Evolutionary conservation across 2,888 invertebrate genomes (phyloP), one percentile per base, ranked within the genome.

Genomic region (Caenorhabditis sp.): DNA sequence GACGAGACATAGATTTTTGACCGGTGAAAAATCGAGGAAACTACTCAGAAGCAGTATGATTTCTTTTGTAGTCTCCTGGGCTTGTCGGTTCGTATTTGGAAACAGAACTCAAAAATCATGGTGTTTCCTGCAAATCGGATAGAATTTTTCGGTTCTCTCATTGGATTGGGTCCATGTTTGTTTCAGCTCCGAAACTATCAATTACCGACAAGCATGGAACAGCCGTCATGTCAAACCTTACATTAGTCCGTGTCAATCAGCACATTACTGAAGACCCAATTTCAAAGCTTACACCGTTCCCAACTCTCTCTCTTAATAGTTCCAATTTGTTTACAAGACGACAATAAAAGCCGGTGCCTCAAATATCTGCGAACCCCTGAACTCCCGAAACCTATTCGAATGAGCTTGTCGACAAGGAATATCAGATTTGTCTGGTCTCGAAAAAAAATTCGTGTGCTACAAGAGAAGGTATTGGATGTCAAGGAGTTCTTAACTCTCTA

Each of bases 381-480:
- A 14, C 2, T 26, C 8, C 24, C 26, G 63, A 47, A 12, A 14
- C 26, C 0, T 5, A 54, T 26, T 16, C 54, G 1, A 14, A 26
- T 26, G 54, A 54, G 19, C 44, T 63, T 7, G 44, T 5, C 14
- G 44, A 63, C 10, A 63, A 16, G 3, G 63, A 63, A 44, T 63
- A 47, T 28, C 2, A 47, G 22, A 44, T 63, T 28, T 63, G 63
- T 26, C 1, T 28, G 3, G 28, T 0, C 16, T n/a, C 1, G 44
- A 44, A 2, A n/a, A 24, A 3, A 63, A 63, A n/a, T 63, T 44
- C 28, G 63, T 28, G 8, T 14, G 24, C 19, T 61, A 47, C 41
- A 63, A 63, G n/a, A 44, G 63, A 44, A 63, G 63, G 28, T 63
- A 63, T 63, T 44, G 24, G 1, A 28, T 63, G 63, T n/a, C 26